A percentile compares a stretch with the other conserved stretches of the same genome.
These are phyloP conservation scores for Ornithorhynchus anatinus DNA, from an alignment of 2,113 vertebrate species.

Conservation along the genomic window DNA sequence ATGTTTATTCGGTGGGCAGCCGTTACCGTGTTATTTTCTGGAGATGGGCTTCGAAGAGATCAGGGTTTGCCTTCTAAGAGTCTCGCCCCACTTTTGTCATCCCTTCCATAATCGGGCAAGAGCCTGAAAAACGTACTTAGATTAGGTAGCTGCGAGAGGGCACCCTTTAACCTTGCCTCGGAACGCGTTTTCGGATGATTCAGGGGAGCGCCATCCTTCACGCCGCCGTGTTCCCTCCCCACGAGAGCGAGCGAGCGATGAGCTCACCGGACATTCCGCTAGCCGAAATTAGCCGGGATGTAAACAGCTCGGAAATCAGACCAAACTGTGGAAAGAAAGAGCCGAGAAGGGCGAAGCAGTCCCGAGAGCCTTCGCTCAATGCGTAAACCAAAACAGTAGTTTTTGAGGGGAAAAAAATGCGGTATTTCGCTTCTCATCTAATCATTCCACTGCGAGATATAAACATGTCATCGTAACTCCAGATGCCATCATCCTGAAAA, in stretches of 20 bases:
- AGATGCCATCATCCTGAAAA: slow-evolving; percentile 42
- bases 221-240: not conserved
- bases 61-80: no score
- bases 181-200: slow-evolving; percentile 7
- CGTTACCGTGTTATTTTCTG: no score
- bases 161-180: not conserved
- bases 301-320: slow-evolving; percentile 32
- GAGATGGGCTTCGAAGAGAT: no score
- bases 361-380: not conserved
- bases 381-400: slow-evolving; percentile 31
- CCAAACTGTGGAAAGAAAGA: slow-evolving; percentile 33
- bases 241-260: slow-evolving; percentile 23
- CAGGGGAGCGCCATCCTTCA: slow-evolving; percentile 9
- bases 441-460: slow-evolving; percentile 47
- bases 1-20: no score
- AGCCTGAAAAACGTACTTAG: not conserved
- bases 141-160: not conserved
- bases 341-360: not conserved
- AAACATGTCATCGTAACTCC: slow-evolving; percentile 48
- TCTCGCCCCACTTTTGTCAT: no score
- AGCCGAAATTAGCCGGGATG: not conserved
- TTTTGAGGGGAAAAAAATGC: not conserved
- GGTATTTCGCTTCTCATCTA: slow-evolving; percentile 30
- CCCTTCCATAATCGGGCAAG: not conserved
- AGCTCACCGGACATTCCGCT: not conserved